phyloP scores from a whole-genome alignment of 2,797 vertebrate genomes.

The Gymnoscopelus braueri region DNA sequence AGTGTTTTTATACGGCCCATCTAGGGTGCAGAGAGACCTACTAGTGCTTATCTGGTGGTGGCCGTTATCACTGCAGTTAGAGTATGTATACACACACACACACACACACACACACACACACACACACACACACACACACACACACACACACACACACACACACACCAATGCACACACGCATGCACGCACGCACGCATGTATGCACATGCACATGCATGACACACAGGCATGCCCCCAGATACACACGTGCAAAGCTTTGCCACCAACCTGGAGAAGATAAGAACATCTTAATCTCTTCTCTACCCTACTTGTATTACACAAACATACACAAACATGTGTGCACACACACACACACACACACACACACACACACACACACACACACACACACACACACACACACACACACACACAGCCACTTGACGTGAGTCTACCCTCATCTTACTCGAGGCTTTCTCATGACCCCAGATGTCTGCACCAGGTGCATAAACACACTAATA shows the following conservation, averaged over 20 bases:
- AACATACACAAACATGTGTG: conserved; percentile 1
- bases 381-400: neutral
- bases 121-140: conserved; percentile 6
- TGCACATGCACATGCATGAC: conserved; percentile 5
- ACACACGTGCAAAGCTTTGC: conserved; percentile 16
- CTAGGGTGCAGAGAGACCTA: conserved; percentile 45
- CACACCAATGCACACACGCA: neutral
- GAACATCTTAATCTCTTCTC: conserved; percentile 63
- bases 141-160: conserved; percentile 4
- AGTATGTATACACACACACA: conserved; percentile 21
- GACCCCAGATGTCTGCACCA: conserved; percentile 51
- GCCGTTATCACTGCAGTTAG: conserved; percentile 61
- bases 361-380: conserved; percentile 34
- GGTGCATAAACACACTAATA: conserved; percentile 70
- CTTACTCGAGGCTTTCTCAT: conserved; percentile 54
- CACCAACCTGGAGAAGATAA: conserved; percentile 61
- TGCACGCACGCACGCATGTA: conserved; percentile 9
- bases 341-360: conserved; percentile 40
- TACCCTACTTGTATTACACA: conserved; percentile 30
- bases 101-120: conserved; percentile 12
- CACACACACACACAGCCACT: neutral
- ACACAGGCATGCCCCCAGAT: neutral
- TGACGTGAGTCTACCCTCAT: conserved; percentile 23
- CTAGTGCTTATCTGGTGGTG: conserved; percentile 56
- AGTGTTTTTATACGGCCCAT: conserved; percentile 42